Conservation (phyloP, 2,113 vertebrate genomes). For the Mormyrus iriodes region DNA sequence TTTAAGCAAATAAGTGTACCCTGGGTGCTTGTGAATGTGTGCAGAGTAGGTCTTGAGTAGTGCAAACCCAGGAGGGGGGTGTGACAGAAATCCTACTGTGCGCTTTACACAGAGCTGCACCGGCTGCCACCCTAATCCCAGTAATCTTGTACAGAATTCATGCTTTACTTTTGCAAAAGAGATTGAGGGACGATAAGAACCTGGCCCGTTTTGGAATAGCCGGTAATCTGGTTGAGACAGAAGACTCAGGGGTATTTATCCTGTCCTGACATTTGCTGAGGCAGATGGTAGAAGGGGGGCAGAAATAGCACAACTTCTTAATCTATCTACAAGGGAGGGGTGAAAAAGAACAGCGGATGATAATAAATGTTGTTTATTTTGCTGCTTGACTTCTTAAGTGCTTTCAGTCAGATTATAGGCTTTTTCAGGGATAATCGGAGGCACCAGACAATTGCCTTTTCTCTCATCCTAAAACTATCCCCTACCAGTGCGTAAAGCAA, state of each 20-base stretch:
- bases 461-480: constrained; percentile 66
- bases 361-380: constrained; percentile 85
- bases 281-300: constrained; percentile 65
- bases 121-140: constrained; percentile 57
- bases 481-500: constrained; percentile 54
- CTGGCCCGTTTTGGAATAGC: constrained; percentile 59
- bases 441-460: constrained; percentile 76
- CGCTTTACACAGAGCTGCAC: constrained; percentile 49
- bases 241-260: constrained; percentile 63
- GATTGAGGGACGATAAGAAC: constrained; percentile 58
- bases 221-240: constrained; percentile 66
- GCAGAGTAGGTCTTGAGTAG: constrained; percentile 26
- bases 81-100: constrained; percentile 45
- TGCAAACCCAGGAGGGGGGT: constrained; percentile 43
- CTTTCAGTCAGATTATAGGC: constrained; percentile 73
- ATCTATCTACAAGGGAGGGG: constrained; percentile 32
- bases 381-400: constrained; percentile 78
- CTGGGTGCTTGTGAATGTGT: constrained; percentile 23
- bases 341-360: constrained; percentile 67
- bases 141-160: constrained; percentile 62
- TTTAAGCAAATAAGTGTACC: constrained; percentile 20
- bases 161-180: constrained; percentile 66
- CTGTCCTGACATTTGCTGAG: constrained; percentile 67
- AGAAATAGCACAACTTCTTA: constrained; percentile 45
- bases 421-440: constrained; percentile 76